Evolutionary conservation across 2,888 invertebrate species (phyloP), one percentile per base, ranked within the genome.

Genomic region (Ichneumoninae sp.): DNA sequence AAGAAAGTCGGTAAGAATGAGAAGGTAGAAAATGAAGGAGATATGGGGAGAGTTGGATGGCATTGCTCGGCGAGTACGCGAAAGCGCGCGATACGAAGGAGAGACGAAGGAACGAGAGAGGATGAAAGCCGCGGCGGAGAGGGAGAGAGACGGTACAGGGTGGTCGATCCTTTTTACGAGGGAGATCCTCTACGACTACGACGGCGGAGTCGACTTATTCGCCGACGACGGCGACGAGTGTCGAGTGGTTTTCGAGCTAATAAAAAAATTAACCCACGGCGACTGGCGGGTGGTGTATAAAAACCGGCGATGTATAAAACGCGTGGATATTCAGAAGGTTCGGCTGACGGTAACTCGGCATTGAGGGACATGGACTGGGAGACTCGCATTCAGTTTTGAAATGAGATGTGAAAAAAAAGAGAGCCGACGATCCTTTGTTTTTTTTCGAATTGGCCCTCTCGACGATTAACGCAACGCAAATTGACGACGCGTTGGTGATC

Each of bases 171-270:
- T 88, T 87, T 90, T 88, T 85, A 86, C 85, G 85, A 86, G 85
- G 86, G 88, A 85, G 86, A 88, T 65, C 83, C 87, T 86, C 71
- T 70, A 66, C 74, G 60, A 62, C 70, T 16, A 65, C 71, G 22
- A 79, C 78, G 75, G 75, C 87, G 75, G n/a, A 62, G 47, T 33
- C 40, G 72, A 22, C 57, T 57, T 47, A 33, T 60, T 47, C 66
- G 65, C 13, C 78, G 33, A 68, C 77, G 78, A 82, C 84, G 87
- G 84, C 87, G 72, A 77, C 66, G 82, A 74, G 90, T 88, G 91
- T 92, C 90, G 89, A 92, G 92, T 91, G 91, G 89, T 91, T 91
- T 92, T 91, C 88, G 85, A 91, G 91, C 91, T 92, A 92, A 92
- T 92, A 92, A 92, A 92, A 92, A 92, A 92, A 92, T 92, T 92